Evolutionary conservation across 2,888 invertebrate species (phyloP).

Genomic region (Lepidochrysops patricia): DNA sequence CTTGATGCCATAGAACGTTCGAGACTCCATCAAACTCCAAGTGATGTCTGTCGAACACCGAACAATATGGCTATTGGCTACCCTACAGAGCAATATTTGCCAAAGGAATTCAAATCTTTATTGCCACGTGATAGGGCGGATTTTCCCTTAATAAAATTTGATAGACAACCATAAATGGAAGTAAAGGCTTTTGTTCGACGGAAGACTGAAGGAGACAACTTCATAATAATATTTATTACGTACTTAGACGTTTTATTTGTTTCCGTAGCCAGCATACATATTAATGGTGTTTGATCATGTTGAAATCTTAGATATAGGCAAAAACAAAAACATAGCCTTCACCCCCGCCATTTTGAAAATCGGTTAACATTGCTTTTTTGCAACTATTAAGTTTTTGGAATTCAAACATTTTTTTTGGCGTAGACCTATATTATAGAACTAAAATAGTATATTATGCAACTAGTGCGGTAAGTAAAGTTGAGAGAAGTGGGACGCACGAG

Average conservation of each 20-base stretch:
- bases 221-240: slow-evolving; percentile 5
- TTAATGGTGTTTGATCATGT: no score
- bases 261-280: neutral
- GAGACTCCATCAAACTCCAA: slow-evolving; percentile 43
- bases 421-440: no score
- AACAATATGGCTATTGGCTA: slow-evolving; percentile 34
- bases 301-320: no score
- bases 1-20: slow-evolving; percentile 31
- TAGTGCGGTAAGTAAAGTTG: no score
- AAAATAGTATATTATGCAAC: no score
- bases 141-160: slow-evolving; percentile 4
- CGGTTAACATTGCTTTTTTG: no score
- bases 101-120: slow-evolving; percentile 13
- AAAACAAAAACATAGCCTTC: no score
- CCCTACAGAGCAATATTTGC: neutral
- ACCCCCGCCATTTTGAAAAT: no score
- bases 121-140: neutral
- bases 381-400: no score
- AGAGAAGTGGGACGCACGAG: no score
- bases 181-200: slow-evolving; percentile 18
- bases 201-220: slow-evolving; percentile 17
- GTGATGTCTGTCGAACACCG: slow-evolving; percentile 50
- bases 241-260: neutral
- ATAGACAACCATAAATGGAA: slow-evolving; percentile 9
- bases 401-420: no score